Conservation (phyloP, 2,113 vertebrate species). For the Rhinolophus ferrumequinum region DNA sequence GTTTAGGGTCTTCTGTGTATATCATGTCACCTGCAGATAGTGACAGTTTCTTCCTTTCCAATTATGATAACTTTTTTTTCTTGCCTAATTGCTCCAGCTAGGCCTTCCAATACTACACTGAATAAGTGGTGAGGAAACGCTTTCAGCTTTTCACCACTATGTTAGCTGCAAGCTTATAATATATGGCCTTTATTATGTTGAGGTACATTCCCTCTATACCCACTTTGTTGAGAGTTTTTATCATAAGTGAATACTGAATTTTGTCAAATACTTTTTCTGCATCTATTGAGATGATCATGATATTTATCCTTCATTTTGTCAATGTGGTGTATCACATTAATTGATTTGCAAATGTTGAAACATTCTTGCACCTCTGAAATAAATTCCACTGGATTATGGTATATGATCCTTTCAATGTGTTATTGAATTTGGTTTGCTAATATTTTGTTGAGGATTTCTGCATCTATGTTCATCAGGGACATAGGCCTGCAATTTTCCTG, state of each 20-base stretch:
- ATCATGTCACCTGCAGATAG: background rate
- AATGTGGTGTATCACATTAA: background rate
- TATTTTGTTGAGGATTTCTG: background rate
- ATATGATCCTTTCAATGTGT: background rate
- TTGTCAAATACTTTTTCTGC: background rate
- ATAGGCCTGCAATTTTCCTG: background rate
- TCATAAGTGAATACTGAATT: background rate
- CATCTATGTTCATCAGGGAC: background rate
- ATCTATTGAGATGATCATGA: background rate
- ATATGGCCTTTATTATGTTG: background rate
- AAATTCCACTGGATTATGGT: background rate
- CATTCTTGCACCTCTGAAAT: background rate
- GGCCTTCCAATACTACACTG: background rate
- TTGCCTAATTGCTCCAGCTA: background rate
- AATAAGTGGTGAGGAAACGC: conserved; percentile 15
- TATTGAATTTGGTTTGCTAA: conserved; percentile 10
- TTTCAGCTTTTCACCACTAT: background rate
- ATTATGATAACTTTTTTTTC: background rate
- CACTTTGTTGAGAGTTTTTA: background rate
- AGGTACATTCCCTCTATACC: background rate
- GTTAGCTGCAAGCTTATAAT: background rate
- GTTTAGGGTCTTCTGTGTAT: background rate
- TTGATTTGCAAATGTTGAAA: background rate
- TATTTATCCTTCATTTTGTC: background rate
- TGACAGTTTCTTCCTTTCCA: background rate